Evolutionary conservation across 2,888 invertebrate species (phyloP).

Genomic region (Xylota segnis): DNA sequence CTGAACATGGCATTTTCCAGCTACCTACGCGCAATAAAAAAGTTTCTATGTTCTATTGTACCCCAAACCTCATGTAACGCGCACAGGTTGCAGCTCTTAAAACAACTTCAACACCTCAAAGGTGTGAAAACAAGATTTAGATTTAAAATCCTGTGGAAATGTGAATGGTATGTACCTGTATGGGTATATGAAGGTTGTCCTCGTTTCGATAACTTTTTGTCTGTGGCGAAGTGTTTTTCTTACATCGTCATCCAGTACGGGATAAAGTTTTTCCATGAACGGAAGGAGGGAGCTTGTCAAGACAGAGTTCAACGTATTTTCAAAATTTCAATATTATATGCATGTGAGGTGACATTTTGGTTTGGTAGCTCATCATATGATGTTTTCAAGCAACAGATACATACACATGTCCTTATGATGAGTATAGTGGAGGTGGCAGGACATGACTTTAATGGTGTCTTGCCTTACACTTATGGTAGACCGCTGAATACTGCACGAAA

Average conservation of each 20-base stretch:
- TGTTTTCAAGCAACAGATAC: background rate
- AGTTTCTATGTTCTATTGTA: background rate
- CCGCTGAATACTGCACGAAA: too few species aligned
- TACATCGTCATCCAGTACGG: background rate
- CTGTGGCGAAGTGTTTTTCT: background rate
- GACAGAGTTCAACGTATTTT: background rate
- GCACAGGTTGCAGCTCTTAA: background rate
- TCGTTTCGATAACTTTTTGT: background rate
- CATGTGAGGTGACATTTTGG: background rate
- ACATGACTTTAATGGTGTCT: background rate
- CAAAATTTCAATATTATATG: background rate
- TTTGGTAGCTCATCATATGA: background rate
- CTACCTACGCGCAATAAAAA: constrained; percentile 7
- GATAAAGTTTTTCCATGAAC: constrained; percentile 19
- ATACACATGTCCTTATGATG: background rate
- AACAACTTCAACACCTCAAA: constrained; percentile 18
- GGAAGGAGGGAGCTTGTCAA: background rate
- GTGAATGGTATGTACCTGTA: background rate
- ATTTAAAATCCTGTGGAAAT: background rate
- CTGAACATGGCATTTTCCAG: constrained; percentile 12
- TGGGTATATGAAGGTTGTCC: background rate
- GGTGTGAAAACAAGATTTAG: constrained; percentile 1
- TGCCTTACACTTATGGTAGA: too few species aligned
- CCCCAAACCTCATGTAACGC: background rate
- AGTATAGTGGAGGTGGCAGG: constrained; percentile 5